Base-by-base conservation (phyloP, 1,140 invertebrate genomes). In the Zaprionus vittiger region DNA sequence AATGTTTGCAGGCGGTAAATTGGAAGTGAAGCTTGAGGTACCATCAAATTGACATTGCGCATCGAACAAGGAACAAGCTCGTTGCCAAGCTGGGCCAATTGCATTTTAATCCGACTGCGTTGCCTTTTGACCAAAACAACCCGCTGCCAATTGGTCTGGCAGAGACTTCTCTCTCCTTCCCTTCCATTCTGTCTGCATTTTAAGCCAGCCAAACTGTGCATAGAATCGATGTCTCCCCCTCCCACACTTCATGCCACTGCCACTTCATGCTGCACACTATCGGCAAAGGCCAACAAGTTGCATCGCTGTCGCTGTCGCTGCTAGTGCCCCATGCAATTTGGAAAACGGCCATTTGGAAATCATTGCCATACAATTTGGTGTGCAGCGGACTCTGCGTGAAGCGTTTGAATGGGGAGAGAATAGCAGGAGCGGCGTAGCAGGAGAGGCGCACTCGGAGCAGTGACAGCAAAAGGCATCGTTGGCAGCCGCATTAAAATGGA, bases 201-300 rank as follows among this genome's bases (percentile, higher is more conserved):
- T 9, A 47, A 17, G n/a, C 41, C 41, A 47, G n/a, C n/a, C 7
- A 47, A 47, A 47, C n/a, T 17, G 41, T 17, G n/a, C 41, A 47
- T 17, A 47, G n/a, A 41, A 2, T n/a, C 38, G 5, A 15, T 41
- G 15, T n/a, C 1, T 41, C 2, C 15, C 38, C 38, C 28, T 55
- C 6, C 26, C 47, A 0, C 20, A 7, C 20, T 17, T 15, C 44
- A 11, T 15, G 17, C 38, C 55, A 61, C 44, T 56, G 57, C 38
- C 49, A 57, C 20, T 9, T 61, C 20, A 4, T 20, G 41, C 49
- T 62, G 65, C 66, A 63, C 69, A 47, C 7, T 47, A n/a, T 83
- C 72, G 70, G 52, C 68, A 83, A 61, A 20, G 47, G 68, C 84
- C 83, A 87, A 87, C 83, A 87, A 89, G 83, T 87, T 87, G 80